Percentiles rank a stretch among this genome's conserved stretches.
These are phyloP conservation scores for Sarcophaga bullata DNA, from an alignment of 1,140 invertebrate genomes.

Conservation along the genomic window DNA sequence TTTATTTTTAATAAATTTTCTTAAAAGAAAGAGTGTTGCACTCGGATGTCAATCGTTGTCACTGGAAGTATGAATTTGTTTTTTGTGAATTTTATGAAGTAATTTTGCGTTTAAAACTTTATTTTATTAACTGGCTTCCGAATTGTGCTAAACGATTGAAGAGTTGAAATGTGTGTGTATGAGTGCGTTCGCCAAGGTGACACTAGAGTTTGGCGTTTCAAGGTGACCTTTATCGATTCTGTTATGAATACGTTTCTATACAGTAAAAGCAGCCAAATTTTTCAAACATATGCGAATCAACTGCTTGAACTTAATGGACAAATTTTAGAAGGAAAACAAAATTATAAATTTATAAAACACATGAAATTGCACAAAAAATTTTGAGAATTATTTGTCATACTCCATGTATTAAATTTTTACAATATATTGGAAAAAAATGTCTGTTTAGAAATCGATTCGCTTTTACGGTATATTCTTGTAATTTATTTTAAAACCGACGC, in stretches of 20 bases:
- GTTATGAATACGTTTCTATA: slow-evolving; percentile 2
- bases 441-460: background rate
- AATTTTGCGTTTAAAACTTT: slow-evolving; percentile 3
- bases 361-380: no score
- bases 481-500: background rate
- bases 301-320: no score
- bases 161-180: slow-evolving; percentile 34
- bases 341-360: no score
- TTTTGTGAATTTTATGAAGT: slow-evolving; percentile 25
- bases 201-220: slow-evolving; percentile 46
- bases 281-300: no score
- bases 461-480: slow-evolving; percentile 18
- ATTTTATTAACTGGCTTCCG: slow-evolving; percentile 9
- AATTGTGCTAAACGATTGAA: slow-evolving; percentile 39
- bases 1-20: background rate
- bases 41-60: background rate
- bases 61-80: slow-evolving; percentile 31
- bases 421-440: background rate
- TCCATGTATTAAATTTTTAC: no score
- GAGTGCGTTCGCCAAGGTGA: slow-evolving; percentile 43
- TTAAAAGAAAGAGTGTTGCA: background rate
- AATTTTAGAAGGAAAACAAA: no score
- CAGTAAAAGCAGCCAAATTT: background rate
- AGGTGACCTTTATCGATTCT: slow-evolving; percentile 47
- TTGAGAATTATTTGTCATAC: no score